Percentiles rank a stretch among this genome's conserved stretches.
Conservation (phyloP, 2,888 invertebrate species). For the Idaea straminata region DNA sequence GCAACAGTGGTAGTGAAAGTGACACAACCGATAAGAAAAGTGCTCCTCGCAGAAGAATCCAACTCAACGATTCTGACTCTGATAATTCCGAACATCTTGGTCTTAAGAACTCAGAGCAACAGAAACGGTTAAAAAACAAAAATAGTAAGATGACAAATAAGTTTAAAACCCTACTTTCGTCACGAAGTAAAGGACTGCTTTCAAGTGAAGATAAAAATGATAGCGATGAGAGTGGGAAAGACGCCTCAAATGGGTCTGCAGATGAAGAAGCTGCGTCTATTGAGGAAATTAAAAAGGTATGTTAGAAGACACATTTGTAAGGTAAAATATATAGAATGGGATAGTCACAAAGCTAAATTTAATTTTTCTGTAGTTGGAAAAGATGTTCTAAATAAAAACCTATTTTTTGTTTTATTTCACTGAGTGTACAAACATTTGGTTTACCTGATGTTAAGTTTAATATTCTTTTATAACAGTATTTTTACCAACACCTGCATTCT, state of each 20-base stretch:
- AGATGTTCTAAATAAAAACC: too few relatives aligned
- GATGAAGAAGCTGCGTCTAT: conserved; percentile 40
- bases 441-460: too few relatives aligned
- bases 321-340: too few relatives aligned
- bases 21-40: conserved; percentile 23
- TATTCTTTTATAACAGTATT: too few relatives aligned
- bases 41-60: conserved; percentile 26
- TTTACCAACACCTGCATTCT: too few relatives aligned
- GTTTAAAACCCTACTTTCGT: conserved; percentile 50
- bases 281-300: conserved; percentile 57
- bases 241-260: conserved; percentile 32
- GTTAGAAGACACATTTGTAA: conserved; percentile 2
- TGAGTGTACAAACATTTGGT: too few relatives aligned
- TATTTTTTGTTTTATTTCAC: too few relatives aligned
- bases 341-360: too few relatives aligned
- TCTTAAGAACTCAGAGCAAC: conserved; percentile 42
- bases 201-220: conserved; percentile 20
- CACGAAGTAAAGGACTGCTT: conserved; percentile 33
- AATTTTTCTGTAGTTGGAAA: too few relatives aligned
- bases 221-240: conserved; percentile 18
- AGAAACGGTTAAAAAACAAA: conserved; percentile 53
- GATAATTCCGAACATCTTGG: conserved; percentile 20
- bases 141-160: conserved; percentile 56
- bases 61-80: conserved; percentile 29
- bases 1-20: conserved; percentile 19